phyloP scores from a whole-genome alignment of 2,113 vertebrate species.

The Promerops cafer region DNA sequence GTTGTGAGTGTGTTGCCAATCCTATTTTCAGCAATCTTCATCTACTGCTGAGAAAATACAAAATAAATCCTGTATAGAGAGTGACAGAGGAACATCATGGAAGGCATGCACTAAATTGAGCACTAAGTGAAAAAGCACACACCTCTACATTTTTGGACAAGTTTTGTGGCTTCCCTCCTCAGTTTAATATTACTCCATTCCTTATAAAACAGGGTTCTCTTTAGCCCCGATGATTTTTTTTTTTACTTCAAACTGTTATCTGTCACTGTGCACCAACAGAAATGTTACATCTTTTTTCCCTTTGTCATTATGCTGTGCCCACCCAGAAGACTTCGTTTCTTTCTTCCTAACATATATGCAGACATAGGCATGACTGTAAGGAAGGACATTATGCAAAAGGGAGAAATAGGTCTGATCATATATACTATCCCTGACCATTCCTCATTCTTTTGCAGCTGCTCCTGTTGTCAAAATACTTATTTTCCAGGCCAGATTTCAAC shows the following conservation, averaged over 20 bases:
- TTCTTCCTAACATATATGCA: accelerated
- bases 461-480: not conserved
- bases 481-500: not conserved
- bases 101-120: not conserved
- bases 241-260: not conserved
- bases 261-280: not conserved
- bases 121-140: not conserved
- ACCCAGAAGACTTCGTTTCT: not conserved
- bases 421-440: not conserved
- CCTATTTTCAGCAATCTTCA: not conserved
- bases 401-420: not conserved
- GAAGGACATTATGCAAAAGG: not conserved
- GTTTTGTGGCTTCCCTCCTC: not conserved
- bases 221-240: not conserved
- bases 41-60: not conserved
- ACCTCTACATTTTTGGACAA: not conserved
- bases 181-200: not conserved
- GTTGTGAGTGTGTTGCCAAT: not conserved
- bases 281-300: not conserved
- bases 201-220: not conserved
- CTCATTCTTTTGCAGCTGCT: not conserved
- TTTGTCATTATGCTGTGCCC: not conserved
- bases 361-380: not conserved
- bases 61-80: not conserved
- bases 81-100: not conserved